Evolutionary conservation across 1,140 invertebrate genomes (phyloP).

Genomic region (Trichomalopsis sarcophagae): DNA sequence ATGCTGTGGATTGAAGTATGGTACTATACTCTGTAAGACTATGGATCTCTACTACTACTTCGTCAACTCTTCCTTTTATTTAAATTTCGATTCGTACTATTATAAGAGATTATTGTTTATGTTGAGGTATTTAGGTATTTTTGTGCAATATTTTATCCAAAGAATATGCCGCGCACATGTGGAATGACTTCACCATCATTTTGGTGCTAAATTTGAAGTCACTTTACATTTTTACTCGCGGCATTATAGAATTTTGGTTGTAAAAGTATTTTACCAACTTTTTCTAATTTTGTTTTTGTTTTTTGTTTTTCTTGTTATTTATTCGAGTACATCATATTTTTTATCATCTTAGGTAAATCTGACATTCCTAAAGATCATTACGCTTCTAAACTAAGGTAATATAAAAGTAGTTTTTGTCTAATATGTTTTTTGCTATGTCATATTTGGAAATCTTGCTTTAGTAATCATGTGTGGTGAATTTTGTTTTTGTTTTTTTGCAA

Average conservation of each 20-base stretch:
- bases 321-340: neutral
- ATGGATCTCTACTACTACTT: conserved; percentile 20
- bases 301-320: conserved; percentile 1
- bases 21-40: conserved; percentile 21
- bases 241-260: neutral
- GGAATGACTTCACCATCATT: neutral
- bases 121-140: neutral
- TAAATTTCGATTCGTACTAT: neutral
- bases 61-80: conserved; percentile 21
- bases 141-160: neutral
- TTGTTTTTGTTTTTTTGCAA: neutral
- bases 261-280: neutral
- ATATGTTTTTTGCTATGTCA: conserved; percentile 13
- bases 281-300: conserved; percentile 18
- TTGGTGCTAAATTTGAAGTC: neutral
- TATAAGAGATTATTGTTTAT: neutral
- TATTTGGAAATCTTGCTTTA: conserved; percentile 8
- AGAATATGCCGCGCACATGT: neutral
- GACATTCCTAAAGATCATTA: conserved; percentile 21
- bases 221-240: neutral
- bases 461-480: neutral
- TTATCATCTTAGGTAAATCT: neutral
- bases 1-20: conserved; percentile 52
- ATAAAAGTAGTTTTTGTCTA: neutral
- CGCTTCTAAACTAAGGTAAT: neutral